These are phyloP conservation scores for Mixornis gularis DNA, from an alignment of 2,113 vertebrate genomes.

Conservation along the genomic window DNA sequence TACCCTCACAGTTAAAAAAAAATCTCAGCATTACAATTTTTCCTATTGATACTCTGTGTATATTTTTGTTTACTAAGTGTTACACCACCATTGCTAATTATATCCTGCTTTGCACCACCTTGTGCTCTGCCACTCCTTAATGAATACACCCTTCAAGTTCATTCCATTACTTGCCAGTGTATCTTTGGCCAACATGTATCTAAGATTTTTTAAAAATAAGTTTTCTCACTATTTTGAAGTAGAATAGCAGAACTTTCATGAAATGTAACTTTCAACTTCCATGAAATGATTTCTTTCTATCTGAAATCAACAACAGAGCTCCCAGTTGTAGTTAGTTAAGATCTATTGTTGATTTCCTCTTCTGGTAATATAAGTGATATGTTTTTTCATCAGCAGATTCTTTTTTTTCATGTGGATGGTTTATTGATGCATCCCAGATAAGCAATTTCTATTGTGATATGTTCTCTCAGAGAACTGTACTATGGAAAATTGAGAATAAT, in stretches of 20 bases:
- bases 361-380: background rate
- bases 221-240: background rate
- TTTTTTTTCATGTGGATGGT: background rate
- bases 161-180: background rate
- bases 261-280: background rate
- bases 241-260: background rate
- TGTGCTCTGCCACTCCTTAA: background rate
- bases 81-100: background rate
- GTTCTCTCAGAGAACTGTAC: background rate
- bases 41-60: background rate
- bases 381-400: background rate
- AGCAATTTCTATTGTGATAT: constrained; percentile 49
- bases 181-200: background rate
- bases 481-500: constrained; percentile 64
- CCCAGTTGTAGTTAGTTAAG: background rate
- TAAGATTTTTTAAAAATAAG: background rate
- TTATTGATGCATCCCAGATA: constrained; percentile 31
- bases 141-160: background rate
- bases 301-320: background rate
- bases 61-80: background rate
- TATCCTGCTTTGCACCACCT: background rate
- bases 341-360: background rate
- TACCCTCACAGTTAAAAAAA: background rate
- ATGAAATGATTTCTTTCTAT: background rate
- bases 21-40: background rate